Conservation (phyloP, 2,113 vertebrate species). For the Struthidea cinerea region DNA sequence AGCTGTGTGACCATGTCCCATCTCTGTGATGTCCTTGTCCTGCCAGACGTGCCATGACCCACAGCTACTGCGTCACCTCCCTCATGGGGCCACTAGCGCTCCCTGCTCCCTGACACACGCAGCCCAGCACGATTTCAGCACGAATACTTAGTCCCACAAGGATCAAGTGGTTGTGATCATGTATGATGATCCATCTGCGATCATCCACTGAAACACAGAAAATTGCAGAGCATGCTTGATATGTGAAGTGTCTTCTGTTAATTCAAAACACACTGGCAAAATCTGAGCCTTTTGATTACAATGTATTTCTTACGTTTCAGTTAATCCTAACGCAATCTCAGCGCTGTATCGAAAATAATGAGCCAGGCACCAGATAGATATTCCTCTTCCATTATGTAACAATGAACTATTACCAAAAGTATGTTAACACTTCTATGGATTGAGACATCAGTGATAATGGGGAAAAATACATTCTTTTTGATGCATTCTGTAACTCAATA, state of each 20-base stretch:
- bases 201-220: neutral
- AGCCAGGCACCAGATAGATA: neutral
- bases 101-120: too few relatives aligned
- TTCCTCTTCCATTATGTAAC: neutral
- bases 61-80: neutral
- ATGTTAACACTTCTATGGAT: neutral
- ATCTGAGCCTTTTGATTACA: neutral
- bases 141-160: rapidly evolving
- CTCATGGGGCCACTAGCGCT: neutral
- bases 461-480: neutral
- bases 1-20: rapidly evolving
- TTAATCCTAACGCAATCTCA: neutral
- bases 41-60: rapidly evolving
- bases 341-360: neutral
- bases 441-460: neutral
- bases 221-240: neutral
- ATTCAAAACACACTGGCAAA: neutral
- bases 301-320: neutral
- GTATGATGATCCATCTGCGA: neutral
- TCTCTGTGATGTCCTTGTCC: too few relatives aligned
- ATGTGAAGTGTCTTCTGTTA: neutral
- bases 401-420: neutral
- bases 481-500: neutral
- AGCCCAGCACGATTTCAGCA: neutral
- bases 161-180: too few relatives aligned